Evolutionary conservation across 2,888 invertebrate genomes (phyloP).

Genomic region (Blastobasis adustella): DNA sequence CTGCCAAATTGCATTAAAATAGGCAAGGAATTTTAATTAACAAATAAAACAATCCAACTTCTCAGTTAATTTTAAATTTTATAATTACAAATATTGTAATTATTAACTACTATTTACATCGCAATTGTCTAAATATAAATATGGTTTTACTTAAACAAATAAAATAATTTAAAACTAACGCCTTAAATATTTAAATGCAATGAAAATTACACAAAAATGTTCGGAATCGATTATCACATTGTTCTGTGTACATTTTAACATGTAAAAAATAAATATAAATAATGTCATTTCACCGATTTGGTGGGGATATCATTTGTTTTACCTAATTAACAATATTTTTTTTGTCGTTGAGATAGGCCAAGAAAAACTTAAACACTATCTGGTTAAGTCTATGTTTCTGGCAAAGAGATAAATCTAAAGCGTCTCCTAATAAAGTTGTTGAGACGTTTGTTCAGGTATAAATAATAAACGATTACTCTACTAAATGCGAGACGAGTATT

Average conservation of each 20-base stretch:
- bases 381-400: constrained; percentile 45
- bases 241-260: constrained; percentile 52
- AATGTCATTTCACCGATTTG: constrained; percentile 22
- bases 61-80: constrained; percentile 38
- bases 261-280: constrained; percentile 20
- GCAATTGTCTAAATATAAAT: constrained; percentile 54
- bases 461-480: constrained; percentile 12
- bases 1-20: no score
- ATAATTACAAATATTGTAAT: constrained; percentile 68
- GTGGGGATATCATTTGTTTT: constrained; percentile 38
- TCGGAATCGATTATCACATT: constrained; percentile 62
- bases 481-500: constrained; percentile 50
- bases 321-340: constrained; percentile 3
- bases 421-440: background rate
- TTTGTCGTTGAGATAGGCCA: constrained; percentile 2
- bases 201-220: constrained; percentile 51
- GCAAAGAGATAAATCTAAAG: constrained; percentile 29
- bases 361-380: constrained; percentile 35
- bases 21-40: no score
- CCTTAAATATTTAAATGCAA: constrained; percentile 51
- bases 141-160: constrained; percentile 36
- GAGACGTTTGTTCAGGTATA: no score
- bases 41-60: no score
- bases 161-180: constrained; percentile 18
- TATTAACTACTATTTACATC: constrained; percentile 64